These are phyloP conservation scores for Plebejus anna DNA, from an alignment of 2,888 invertebrate genomes.

Conservation along the genomic window DNA sequence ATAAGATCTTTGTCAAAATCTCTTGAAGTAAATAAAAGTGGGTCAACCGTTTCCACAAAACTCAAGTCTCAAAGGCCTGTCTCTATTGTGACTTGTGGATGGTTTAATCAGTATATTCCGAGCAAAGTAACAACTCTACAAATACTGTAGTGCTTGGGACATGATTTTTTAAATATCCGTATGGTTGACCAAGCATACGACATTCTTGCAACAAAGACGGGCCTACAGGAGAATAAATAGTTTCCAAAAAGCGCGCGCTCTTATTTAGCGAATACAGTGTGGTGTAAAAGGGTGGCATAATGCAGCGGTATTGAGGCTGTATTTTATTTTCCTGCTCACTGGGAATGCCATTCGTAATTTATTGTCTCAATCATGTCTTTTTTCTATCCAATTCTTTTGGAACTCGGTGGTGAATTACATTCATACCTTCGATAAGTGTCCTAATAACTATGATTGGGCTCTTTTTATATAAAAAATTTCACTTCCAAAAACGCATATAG, in stretches of 20 bases:
- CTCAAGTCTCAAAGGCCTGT: too few species aligned
- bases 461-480: too few species aligned
- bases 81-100: too few species aligned
- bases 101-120: too few species aligned
- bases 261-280: constrained; percentile 25
- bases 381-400: constrained; percentile 22
- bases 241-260: constrained; percentile 23
- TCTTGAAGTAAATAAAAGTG: constrained; percentile 1
- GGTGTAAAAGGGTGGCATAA: constrained; percentile 29
- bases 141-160: too few species aligned
- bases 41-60: constrained; percentile 5
- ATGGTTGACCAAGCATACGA: too few species aligned
- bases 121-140: too few species aligned
- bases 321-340: constrained; percentile 71
- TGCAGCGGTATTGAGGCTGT: constrained; percentile 30
- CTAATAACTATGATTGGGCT: neutral
- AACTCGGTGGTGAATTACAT: constrained; percentile 15
- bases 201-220: too few species aligned
- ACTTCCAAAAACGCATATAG: neutral
- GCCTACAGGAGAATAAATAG: neutral
- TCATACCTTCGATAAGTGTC: neutral
- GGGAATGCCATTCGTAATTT: constrained; percentile 59
- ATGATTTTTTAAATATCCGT: too few species aligned
- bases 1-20: constrained; percentile 11
- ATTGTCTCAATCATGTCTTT: constrained; percentile 44